A percentile compares a stretch with the other conserved stretches of the same genome.
Conservation (phyloP, 1,140 invertebrate genomes). For the Aphelinus certus region DNA sequence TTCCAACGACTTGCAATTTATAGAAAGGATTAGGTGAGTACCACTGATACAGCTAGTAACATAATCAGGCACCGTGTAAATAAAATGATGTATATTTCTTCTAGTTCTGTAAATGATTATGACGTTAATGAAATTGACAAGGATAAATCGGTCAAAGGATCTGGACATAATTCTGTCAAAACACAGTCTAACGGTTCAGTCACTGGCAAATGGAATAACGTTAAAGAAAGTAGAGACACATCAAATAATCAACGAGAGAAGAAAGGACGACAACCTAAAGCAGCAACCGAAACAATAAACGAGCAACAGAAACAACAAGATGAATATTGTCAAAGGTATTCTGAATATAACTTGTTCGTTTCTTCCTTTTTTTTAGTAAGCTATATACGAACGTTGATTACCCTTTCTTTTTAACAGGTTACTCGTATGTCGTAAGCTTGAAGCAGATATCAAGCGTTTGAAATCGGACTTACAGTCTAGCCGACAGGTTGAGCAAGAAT, state of each 20-base stretch:
- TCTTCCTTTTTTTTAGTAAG: not conserved
- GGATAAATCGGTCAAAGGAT: slow-evolving; percentile 65
- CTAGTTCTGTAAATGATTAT: slow-evolving; percentile 68
- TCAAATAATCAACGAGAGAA: slow-evolving; percentile 71
- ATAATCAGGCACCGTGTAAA: too few relatives aligned
- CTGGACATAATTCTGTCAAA: slow-evolving; percentile 57
- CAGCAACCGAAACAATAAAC: slow-evolving; percentile 65
- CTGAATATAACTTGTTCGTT: slow-evolving; percentile 17
- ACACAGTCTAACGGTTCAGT: slow-evolving; percentile 60
- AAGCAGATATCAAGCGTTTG: slow-evolving; percentile 82
- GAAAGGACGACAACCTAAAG: slow-evolving; percentile 67
- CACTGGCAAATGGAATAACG: slow-evolving; percentile 64
- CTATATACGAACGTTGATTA: slow-evolving; percentile 21
- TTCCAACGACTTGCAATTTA: slow-evolving; percentile 66
- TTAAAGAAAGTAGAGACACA: slow-evolving; percentile 63
- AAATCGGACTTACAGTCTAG: slow-evolving; percentile 81
- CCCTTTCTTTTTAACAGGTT: slow-evolving; percentile 52
- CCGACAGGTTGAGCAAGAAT: slow-evolving; percentile 84
- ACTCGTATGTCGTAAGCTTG: slow-evolving; percentile 68
- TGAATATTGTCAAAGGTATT: slow-evolving; percentile 70
- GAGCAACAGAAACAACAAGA: slow-evolving; percentile 71
- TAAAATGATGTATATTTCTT: slow-evolving; percentile 37
- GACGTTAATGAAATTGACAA: slow-evolving; percentile 68
- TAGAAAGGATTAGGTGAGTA: slow-evolving; percentile 66
- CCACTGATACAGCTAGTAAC: not conserved